Conservation (phyloP, 2,113 vertebrate species). For the Pycnonotus jocosus region DNA sequence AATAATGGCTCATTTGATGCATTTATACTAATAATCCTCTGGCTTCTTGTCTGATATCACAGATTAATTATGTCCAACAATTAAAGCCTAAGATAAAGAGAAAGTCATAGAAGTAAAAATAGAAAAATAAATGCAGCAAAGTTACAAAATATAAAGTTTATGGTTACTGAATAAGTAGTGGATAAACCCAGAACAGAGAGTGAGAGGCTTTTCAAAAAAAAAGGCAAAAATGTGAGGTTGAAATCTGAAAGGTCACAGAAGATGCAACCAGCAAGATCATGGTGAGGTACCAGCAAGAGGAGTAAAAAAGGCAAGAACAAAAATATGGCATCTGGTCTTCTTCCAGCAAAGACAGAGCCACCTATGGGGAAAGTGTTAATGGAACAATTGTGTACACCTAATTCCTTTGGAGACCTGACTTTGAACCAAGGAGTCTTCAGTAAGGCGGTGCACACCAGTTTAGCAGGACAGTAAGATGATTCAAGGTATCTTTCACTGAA, state of each 20-base stretch:
- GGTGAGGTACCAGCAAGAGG: neutral
- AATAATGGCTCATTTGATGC: neutral
- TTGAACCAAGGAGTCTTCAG: neutral
- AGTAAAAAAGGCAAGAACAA: neutral
- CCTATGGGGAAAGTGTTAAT: neutral
- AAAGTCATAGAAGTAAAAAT: neutral
- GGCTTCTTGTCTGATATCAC: neutral
- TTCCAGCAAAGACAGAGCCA: neutral
- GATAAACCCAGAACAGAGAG: neutral
- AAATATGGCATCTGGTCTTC: neutral
- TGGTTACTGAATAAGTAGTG: neutral
- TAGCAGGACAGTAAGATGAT: neutral
- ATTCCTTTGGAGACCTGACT: neutral
- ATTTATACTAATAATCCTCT: neutral
- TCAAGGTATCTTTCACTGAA: neutral
- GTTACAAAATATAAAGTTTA: neutral
- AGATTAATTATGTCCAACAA: neutral
- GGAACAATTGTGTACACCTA: neutral
- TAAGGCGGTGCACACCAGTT: neutral
- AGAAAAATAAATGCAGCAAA: neutral
- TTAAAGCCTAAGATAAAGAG: neutral
- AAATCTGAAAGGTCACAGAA: neutral
- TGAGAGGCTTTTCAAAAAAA: neutral
- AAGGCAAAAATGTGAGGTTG: neutral
- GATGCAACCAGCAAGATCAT: neutral